phyloP scores from a whole-genome alignment of 2,113 vertebrate species.

The Macroglossus sobrinus region DNA sequence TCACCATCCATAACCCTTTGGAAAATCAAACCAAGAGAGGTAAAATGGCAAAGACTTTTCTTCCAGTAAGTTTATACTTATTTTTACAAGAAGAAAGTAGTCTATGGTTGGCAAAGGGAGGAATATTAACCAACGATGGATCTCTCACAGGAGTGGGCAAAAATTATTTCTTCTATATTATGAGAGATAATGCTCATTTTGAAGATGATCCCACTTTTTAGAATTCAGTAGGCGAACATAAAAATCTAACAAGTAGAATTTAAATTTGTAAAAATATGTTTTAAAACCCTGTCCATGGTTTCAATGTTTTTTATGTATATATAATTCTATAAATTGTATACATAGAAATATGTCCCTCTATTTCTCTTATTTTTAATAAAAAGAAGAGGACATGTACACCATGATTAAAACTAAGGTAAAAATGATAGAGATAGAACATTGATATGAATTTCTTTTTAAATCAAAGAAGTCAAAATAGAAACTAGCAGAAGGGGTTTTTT shows the following conservation, averaged over 20 bases:
- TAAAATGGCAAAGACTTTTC: background rate
- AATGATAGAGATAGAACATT: background rate
- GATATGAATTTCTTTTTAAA: background rate
- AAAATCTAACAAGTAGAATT: background rate
- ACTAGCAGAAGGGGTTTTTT: background rate
- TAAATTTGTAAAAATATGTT: background rate
- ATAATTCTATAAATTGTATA: background rate
- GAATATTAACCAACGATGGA: background rate
- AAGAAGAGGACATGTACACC: background rate
- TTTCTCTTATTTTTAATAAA: constrained; percentile 22
- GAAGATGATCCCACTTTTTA: background rate
- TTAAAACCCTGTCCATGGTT: background rate
- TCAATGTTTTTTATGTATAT: background rate
- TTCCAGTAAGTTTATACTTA: background rate
- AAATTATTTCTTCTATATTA: background rate
- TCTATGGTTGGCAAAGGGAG: background rate
- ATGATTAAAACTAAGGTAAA: constrained; percentile 11
- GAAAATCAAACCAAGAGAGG: background rate
- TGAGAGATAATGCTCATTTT: background rate
- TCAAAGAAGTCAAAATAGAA: background rate
- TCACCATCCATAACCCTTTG: background rate
- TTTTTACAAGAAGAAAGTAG: background rate
- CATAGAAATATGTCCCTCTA: background rate
- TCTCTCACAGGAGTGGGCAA: background rate
- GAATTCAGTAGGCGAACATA: background rate